Conservation (phyloP, 2,113 vertebrate species). For the Reinhardtius hippoglossoides region DNA sequence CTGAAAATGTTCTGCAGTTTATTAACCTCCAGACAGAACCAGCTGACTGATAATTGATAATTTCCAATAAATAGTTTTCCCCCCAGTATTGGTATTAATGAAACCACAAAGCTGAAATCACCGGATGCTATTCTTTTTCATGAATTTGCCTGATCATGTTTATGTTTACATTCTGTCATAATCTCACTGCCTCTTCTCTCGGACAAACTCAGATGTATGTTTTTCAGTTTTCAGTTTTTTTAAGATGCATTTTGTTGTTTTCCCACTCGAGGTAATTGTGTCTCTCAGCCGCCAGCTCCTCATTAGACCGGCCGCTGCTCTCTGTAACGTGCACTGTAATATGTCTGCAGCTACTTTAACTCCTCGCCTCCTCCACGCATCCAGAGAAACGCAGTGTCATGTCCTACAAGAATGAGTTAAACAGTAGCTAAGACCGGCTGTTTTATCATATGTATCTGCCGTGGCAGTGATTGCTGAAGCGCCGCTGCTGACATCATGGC, state of each 20-base stretch:
- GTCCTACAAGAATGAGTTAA: conserved; percentile 57
- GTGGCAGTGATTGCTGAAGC: conserved; percentile 63
- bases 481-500: conserved; percentile 56
- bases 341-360: conserved; percentile 68
- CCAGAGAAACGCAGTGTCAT: conserved; percentile 57
- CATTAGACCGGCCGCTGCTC: conserved; percentile 64
- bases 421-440: conserved; percentile 69
- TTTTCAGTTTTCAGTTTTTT: conserved; percentile 18
- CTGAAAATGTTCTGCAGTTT: conserved; percentile 17
- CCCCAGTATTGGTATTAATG: background rate
- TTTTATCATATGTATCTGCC: conserved; percentile 67
- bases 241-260: conserved; percentile 50
- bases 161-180: conserved; percentile 34
- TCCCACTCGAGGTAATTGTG: conserved; percentile 62
- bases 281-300: conserved; percentile 58
- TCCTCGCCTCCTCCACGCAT: conserved; percentile 56
- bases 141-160: conserved; percentile 64
- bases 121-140: conserved; percentile 34
- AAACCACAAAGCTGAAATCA: background rate
- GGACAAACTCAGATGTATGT: conserved; percentile 22
- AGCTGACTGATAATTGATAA: background rate
- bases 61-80: background rate
- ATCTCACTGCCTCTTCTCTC: conserved; percentile 47
- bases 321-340: conserved; percentile 53
- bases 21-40: conserved; percentile 18